Percentiles rank a stretch among this genome's conserved stretches.
Conservation (phyloP, 2,888 invertebrate genomes). For the Aspidapion aeneum region DNA sequence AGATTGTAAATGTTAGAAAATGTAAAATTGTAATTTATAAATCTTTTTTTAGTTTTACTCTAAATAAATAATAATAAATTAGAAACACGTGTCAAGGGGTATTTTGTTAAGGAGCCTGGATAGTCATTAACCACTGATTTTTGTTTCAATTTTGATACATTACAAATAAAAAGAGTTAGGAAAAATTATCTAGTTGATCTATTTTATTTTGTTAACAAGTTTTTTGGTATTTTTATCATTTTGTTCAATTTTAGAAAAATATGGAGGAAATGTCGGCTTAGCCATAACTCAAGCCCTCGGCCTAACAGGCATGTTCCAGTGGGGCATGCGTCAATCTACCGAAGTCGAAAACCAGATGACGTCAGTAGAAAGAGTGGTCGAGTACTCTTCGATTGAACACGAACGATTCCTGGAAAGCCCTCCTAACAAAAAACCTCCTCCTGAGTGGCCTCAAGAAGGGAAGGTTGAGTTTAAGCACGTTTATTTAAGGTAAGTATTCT, state of each 20-base stretch:
- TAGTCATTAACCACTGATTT: no score
- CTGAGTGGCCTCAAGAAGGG: conserved; percentile 71
- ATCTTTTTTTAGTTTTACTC: no score
- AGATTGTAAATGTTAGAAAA: no score
- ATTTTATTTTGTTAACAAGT: no score
- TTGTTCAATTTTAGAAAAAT: conserved; percentile 39
- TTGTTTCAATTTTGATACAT: no score
- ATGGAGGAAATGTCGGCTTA: conserved; percentile 46
- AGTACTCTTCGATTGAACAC: conserved; percentile 42
- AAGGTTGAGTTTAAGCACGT: conserved; percentile 66
- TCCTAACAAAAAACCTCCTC: conserved; percentile 64
- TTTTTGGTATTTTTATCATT: no score
- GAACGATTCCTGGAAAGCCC: conserved; percentile 52
- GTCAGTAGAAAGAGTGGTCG: conserved; percentile 79
- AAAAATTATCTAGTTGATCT: no score
- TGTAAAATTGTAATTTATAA: no score
- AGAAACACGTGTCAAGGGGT: no score
- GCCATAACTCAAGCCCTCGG: conserved; percentile 47
- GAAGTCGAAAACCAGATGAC: conserved; percentile 74
- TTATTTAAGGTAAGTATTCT: conserved; percentile 64
- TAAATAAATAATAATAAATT: no score
- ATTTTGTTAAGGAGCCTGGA: no score
- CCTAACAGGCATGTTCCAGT: conserved; percentile 65
- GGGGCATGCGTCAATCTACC: conserved; percentile 70
- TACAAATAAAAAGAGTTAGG: no score